These are phyloP conservation scores for Valencia hispanica DNA, from an alignment of 2,797 vertebrate genomes.

Conservation along the genomic window DNA sequence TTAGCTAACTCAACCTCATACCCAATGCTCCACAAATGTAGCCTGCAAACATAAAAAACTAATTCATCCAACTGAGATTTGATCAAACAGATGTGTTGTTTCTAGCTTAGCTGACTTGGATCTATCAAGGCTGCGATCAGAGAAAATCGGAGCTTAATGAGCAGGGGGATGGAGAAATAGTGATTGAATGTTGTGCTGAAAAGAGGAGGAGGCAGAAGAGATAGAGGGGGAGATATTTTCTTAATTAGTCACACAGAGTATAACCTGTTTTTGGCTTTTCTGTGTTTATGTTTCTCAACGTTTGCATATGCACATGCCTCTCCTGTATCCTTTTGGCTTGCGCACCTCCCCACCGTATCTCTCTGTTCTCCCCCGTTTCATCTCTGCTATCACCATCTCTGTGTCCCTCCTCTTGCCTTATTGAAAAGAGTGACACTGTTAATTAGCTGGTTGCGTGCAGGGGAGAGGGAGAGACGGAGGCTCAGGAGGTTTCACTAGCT, in stretches of 20 bases:
- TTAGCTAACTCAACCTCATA: neutral
- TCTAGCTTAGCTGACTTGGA: conserved; percentile 30
- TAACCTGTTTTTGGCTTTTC: conserved; percentile 75
- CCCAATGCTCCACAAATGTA: conserved; percentile 13
- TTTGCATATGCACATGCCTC: conserved; percentile 72
- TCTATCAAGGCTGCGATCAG: conserved; percentile 49
- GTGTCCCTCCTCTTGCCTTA: conserved; percentile 59
- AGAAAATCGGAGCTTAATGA: conserved; percentile 48
- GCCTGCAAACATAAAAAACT: conserved; percentile 18
- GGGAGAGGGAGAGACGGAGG: conserved; percentile 84
- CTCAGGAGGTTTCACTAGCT: conserved; percentile 84
- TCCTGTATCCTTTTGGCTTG: conserved; percentile 78
- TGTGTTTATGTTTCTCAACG: conserved; percentile 81
- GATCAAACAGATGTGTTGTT: conserved; percentile 50
- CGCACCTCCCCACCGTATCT: conserved; percentile 6
- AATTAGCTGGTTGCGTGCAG: conserved; percentile 82
- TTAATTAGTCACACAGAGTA: conserved; percentile 81
- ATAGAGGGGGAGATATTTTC: conserved; percentile 55
- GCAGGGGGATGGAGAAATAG: conserved; percentile 65
- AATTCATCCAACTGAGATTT: conserved; percentile 25
- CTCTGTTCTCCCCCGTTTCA: conserved; percentile 13
- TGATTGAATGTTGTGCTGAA: conserved; percentile 61
- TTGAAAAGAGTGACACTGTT: conserved; percentile 85
- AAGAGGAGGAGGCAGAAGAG: conserved; percentile 53
- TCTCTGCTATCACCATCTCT: conserved; percentile 34